These are phyloP conservation scores for Augochlorella aurata DNA, from an alignment of 2,888 invertebrate genomes.

Conservation along the genomic window DNA sequence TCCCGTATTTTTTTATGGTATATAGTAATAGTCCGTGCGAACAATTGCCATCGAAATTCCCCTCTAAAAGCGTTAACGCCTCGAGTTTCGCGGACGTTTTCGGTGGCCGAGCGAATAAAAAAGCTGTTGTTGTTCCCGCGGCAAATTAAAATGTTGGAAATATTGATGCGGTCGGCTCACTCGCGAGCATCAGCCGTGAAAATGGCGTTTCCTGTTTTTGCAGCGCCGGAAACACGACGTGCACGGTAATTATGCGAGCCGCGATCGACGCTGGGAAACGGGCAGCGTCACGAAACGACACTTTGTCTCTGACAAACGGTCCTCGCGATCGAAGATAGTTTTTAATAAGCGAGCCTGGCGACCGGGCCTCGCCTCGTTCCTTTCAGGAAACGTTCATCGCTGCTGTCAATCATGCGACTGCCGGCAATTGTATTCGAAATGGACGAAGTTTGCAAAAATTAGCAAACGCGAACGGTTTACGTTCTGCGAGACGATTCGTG, in stretches of 20 bases:
- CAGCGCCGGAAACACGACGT: not conserved
- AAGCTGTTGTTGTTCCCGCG: not conserved
- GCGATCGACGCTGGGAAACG: not conserved
- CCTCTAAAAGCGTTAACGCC: not conserved
- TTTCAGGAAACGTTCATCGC: not conserved
- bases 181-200: not conserved
- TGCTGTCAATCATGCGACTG: not conserved
- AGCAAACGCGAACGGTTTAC: too few relatives aligned
- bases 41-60: too few relatives aligned
- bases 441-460: too few relatives aligned
- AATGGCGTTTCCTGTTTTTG: conserved; percentile 6
- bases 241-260: not conserved
- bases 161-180: not conserved
- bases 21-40: too few relatives aligned
- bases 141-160: not conserved
- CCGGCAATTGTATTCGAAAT: too few relatives aligned
- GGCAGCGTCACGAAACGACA: not conserved
- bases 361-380: not conserved
- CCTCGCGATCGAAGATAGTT: conserved; percentile 24
- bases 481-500: too few relatives aligned
- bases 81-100: not conserved
- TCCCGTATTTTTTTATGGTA: too few relatives aligned
- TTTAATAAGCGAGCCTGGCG: conserved; percentile 15
- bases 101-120: not conserved
- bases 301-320: conserved; percentile 14